A percentile compares a stretch with the other conserved stretches of the same genome.
Evolutionary conservation across 2,888 invertebrate species (phyloP).

Genomic region (Ennomos quercinarius): DNA sequence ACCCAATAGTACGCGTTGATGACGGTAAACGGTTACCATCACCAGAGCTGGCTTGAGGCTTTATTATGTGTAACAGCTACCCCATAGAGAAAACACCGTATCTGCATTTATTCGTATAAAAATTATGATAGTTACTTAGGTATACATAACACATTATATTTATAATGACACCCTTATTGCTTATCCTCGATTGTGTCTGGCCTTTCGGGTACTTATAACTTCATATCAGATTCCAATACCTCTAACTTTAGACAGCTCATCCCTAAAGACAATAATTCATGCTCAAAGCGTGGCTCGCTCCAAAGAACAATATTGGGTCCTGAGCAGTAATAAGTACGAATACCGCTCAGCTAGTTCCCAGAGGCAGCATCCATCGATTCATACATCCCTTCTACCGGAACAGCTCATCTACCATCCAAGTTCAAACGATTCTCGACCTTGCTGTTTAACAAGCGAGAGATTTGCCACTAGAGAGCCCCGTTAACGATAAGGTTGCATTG

Average conservation of each 20-base stretch:
- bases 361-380: constrained; percentile 32
- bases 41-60: too few species aligned
- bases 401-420: constrained; percentile 3
- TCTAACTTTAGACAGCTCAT: neutral
- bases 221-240: neutral
- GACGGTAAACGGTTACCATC: too few species aligned
- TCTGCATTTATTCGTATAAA: too few species aligned
- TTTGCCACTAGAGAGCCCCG: neutral
- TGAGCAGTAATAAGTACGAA: constrained; percentile 10
- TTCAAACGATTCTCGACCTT: constrained; percentile 29
- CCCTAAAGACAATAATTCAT: constrained; percentile 1
- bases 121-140: too few species aligned
- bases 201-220: too few species aligned
- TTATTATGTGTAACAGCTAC: too few species aligned
- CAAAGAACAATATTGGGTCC: neutral
- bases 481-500: constrained; percentile 26
- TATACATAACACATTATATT: too few species aligned
- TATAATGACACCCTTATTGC: too few species aligned
- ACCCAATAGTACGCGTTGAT: too few species aligned
- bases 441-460: neutral
- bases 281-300: neutral
- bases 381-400: constrained; percentile 9
- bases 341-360: constrained; percentile 25
- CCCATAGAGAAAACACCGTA: too few species aligned
- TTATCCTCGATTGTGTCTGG: too few species aligned